Base-by-base conservation (phyloP, 2,797 vertebrate genomes). In the Mycteria americana region DNA sequence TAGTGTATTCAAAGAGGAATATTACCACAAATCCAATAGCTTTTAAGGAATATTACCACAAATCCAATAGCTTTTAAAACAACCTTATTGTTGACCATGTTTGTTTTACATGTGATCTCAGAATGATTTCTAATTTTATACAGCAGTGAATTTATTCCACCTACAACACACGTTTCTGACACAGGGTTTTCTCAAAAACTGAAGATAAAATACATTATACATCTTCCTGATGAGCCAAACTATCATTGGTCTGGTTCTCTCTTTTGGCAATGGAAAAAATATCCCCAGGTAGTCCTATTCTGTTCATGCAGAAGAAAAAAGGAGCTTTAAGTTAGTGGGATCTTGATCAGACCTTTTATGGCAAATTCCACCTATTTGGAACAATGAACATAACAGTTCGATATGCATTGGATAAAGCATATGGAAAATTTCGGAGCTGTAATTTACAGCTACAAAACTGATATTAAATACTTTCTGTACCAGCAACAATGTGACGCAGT, bases 141-240 rank as follows among this genome's bases (percentile, higher is more conserved):
- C 70, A 85, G 81, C 94, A 94, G 93, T 73, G 88, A 97, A 97
- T 97, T 97, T 97, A 97, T 97, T 96, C 97, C 96, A 97, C 96
- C 97, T 96, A 97, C 93, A 76, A 73, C 59, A 93, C 92, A 97
- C 54, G 57, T 93, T 96, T 96, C 79, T 97, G 94, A 97, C 93
- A 97, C 94, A 92, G 96, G 93, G 79, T 93, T 97, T 96, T 97
- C 97, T 97, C 82, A 84, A 85, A 97, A 96, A 67, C 43, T 86
- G 80, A 84, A 64, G 89, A 93, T 92, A 85, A 97, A 94, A 95
- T 82, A 82, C 87, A 86, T 96, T 89, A 76, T 92, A 88, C 89
- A 79, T 95, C 68, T 95, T 95, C 57, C 77, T 87, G 74, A 93
- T 76, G 45, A 91, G 75, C 77, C 50, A 88, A 91, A 79, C 76